These are phyloP conservation scores for Syrmaticus mikado DNA, from an alignment of 2,113 vertebrate genomes.

Conservation along the genomic window DNA sequence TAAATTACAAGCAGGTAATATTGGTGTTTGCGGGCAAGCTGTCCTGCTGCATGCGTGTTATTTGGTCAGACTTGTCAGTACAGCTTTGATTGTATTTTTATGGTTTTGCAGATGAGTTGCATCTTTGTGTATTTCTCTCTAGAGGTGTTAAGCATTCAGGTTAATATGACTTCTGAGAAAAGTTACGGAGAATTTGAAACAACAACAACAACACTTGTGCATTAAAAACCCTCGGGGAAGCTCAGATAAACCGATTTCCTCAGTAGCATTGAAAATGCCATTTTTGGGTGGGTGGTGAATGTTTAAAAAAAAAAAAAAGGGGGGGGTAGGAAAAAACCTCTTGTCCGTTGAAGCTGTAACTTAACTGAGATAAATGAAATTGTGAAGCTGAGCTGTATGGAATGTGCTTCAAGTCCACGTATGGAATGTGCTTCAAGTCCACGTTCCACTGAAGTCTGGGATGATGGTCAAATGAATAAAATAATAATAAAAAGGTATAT, in stretches of 20 bases:
- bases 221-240: not conserved
- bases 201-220: not conserved
- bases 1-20: not conserved
- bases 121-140: slow-evolving; percentile 9
- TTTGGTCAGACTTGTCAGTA: not conserved
- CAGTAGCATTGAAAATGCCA: slow-evolving; percentile 2
- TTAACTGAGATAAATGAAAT: not conserved
- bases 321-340: not conserved
- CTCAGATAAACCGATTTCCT: slow-evolving; percentile 24
- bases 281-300: not conserved
- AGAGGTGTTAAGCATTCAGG: not conserved
- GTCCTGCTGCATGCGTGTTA: not conserved
- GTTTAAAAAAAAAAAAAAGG: not conserved
- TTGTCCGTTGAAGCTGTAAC: not conserved
- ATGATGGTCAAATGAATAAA: not conserved
- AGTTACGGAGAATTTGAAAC: slow-evolving; percentile 6
- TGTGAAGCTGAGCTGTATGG: not conserved
- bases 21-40: not conserved
- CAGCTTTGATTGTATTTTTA: not conserved
- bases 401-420: rapidly evolving
- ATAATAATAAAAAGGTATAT: not conserved
- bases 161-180: slow-evolving; percentile 36
- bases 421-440: rapidly evolving
- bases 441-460: rapidly evolving
- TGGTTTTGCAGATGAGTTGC: not conserved